A percentile compares a stretch with the other conserved stretches of the same genome.
Evolutionary conservation across 1,140 invertebrate species (phyloP).

Genomic region (Sinonovacula constricta): DNA sequence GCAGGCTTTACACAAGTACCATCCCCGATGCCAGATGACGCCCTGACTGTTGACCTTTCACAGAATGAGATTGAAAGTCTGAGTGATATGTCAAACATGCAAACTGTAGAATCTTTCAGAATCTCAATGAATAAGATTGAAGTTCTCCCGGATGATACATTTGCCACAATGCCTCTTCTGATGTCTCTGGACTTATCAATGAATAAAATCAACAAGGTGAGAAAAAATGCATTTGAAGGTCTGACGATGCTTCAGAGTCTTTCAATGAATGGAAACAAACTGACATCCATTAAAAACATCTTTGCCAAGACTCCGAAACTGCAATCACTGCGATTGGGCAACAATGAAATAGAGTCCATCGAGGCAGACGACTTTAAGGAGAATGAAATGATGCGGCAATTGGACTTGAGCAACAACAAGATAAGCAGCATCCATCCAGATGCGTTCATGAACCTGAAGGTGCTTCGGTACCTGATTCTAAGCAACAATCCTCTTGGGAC

Average conservation of each 20-base stretch:
- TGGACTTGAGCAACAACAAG: slow-evolving; percentile 84
- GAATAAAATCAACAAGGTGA: slow-evolving; percentile 83
- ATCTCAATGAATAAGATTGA: slow-evolving; percentile 67
- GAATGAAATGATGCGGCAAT: slow-evolving; percentile 59
- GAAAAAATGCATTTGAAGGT: slow-evolving; percentile 78
- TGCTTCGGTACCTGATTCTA: slow-evolving; percentile 90
- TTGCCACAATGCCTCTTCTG: slow-evolving; percentile 58
- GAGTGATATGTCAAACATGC: slow-evolving; percentile 54
- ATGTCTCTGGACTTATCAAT: slow-evolving; percentile 82
- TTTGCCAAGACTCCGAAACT: slow-evolving; percentile 79
- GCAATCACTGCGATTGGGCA: slow-evolving; percentile 86
- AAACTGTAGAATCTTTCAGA: slow-evolving; percentile 62
- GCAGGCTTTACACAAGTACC: slow-evolving; percentile 60
- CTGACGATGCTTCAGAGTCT: slow-evolving; percentile 75
- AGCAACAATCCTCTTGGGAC: slow-evolving; percentile 87
- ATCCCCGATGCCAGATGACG: slow-evolving; percentile 55
- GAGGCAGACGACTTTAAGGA: slow-evolving; percentile 87
- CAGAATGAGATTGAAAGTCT: slow-evolving; percentile 67
- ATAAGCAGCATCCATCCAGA: slow-evolving; percentile 82
- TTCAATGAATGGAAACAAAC: slow-evolving; percentile 78
- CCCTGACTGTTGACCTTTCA: slow-evolving; percentile 59
- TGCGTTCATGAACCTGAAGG: slow-evolving; percentile 86
- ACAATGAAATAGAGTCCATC: slow-evolving; percentile 85
- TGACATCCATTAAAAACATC: slow-evolving; percentile 74
- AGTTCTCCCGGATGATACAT: slow-evolving; percentile 55